Evolutionary conservation across 2,113 vertebrate genomes (phyloP).

Genomic region (Paradisaea rubra): DNA sequence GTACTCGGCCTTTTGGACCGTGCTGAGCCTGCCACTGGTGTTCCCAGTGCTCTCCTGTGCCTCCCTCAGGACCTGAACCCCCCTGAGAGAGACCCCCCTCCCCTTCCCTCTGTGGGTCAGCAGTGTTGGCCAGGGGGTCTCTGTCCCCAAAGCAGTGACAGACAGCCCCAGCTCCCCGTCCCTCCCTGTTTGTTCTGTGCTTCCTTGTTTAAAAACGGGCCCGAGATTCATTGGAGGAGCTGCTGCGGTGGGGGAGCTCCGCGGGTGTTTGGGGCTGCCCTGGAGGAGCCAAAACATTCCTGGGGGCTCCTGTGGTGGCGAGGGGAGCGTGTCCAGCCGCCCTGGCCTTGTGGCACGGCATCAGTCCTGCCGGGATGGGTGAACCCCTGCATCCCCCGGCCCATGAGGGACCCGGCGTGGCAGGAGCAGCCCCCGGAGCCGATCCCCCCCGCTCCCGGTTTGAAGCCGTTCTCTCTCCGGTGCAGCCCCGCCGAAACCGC

Average conservation of each 20-base stretch:
- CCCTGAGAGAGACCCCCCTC: not conserved
- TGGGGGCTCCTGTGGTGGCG: not conserved
- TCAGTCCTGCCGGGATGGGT: accelerated
- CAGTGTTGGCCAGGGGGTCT: accelerated
- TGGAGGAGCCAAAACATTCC: accelerated
- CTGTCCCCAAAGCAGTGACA: accelerated
- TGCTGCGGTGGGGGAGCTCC: not conserved
- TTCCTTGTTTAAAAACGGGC: accelerated
- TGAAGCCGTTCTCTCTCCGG: not conserved
- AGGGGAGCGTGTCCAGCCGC: accelerated
- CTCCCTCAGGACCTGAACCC: not conserved
- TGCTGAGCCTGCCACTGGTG: accelerated
- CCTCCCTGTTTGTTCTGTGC: not conserved
- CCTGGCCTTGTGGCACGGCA: not conserved
- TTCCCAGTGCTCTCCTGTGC: not conserved
- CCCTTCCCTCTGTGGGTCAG: accelerated
- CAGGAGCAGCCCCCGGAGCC: not conserved
- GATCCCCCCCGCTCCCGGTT: accelerated
- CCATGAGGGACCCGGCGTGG: accelerated
- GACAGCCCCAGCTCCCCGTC: not conserved
- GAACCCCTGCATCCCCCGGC: accelerated
- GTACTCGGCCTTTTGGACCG: accelerated
- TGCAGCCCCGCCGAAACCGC: not conserved
- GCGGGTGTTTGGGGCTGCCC: accelerated
- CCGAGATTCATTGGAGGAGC: accelerated